Base-by-base conservation (phyloP, 1,140 invertebrate species). In the Asbolus verrucosus region DNA sequence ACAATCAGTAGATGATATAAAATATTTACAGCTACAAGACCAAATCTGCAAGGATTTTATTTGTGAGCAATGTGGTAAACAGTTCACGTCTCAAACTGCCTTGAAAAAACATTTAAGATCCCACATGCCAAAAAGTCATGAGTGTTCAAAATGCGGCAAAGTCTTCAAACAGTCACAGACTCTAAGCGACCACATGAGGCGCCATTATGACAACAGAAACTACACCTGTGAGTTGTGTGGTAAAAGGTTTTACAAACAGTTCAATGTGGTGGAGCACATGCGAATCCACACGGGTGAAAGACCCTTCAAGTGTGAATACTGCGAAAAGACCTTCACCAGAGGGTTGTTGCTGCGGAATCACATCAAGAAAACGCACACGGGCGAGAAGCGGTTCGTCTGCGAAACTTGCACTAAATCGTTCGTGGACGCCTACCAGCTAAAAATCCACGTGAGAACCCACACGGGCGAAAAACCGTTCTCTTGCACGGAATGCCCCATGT, bases 71-170 rank as follows among this genome's bases (percentile, higher is more conserved):
- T 71, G 69, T 43, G 33, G 19, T 2, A 39, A 67, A 67, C 14
- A 36, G 6, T 66, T 65, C 60, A 6, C 19, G 6, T 16, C 30
- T 11, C 19, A 50, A 31, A 16, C 19, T 9, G 15, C 18, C 36
- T 65, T 70, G 65, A 33, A 65, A 14, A 70, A 38, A 41, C 69
- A 70, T 59, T 6, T 50, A 13, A 71, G 43, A 46, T 54, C 11
- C 11, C 65, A 67, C 36, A 27, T 4, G 21, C 8, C 33, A 0
- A 67, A 62, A 71, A 18, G n/a, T 0, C 63, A 62, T 39, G 46
- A 71, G 38, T 71, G 70, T 54, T 11, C 27, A 50, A 50, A 67
- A 38, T 71, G 70, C 30, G 15, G 21, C 2, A 71, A 67, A 50
- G n/a, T 30, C 9, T 71, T 61, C 30, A 67, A 67, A 33, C 31